Percentiles rank a stretch among this genome's conserved stretches.
Conservation (phyloP, 2,797 vertebrate genomes). For the Acanthurus leucopareius region DNA sequence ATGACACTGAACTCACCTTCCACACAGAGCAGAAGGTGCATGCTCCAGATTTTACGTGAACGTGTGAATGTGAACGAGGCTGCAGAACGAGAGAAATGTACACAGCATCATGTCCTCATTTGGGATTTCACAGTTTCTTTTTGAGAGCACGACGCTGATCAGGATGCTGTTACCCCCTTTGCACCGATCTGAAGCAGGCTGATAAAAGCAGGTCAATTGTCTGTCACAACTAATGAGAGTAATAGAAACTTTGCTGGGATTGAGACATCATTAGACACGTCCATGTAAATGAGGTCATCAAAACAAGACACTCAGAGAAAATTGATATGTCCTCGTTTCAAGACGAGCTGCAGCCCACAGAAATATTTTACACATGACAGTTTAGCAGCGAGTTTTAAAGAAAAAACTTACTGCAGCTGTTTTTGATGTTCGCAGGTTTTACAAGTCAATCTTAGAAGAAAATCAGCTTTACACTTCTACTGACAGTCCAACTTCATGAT, state of each 20-base stretch:
- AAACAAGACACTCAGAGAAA: slow-evolving; percentile 33
- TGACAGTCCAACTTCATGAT: no score
- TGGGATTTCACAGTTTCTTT: not conserved
- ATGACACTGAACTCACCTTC: not conserved
- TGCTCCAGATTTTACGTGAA: not conserved
- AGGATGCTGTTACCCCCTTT: not conserved
- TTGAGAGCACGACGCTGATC: not conserved
- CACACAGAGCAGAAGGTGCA: not conserved
- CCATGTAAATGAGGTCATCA: slow-evolving; percentile 42
- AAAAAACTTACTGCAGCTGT: no score
- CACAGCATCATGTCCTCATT: not conserved
- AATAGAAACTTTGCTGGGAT: slow-evolving; percentile 29
- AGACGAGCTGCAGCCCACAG: not conserved
- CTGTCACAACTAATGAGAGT: slow-evolving; percentile 33
- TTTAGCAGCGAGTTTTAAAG: no score
- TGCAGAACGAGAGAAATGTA: no score
- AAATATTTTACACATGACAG: no score
- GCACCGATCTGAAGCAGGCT: not conserved
- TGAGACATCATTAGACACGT: slow-evolving; percentile 27
- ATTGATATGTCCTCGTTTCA: slow-evolving; percentile 32
- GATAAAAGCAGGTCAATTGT: slow-evolving; percentile 46
- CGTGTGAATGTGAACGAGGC: not conserved
- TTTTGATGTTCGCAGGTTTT: no score
- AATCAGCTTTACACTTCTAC: no score
- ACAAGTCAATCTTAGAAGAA: no score